Base-by-base conservation (phyloP, 2,888 invertebrate genomes). In the Silvanus unidentatus region DNA sequence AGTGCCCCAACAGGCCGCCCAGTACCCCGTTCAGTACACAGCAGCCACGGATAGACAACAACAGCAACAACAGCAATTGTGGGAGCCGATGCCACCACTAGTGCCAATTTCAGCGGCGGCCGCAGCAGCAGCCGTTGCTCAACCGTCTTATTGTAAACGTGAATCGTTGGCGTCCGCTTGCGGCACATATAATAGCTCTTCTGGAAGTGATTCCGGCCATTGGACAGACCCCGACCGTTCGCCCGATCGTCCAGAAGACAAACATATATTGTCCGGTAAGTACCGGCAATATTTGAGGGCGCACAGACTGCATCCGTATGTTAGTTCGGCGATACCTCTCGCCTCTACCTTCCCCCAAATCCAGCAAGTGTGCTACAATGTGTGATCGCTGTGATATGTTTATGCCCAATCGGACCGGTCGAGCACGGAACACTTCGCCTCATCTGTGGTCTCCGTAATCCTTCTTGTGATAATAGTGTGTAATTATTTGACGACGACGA, bases 281-380 rank as follows among this genome's bases (percentile, higher is more conserved):
- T 78, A 77, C 66, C 71, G 78, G 51, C 77, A 78, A 68, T 78
- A 77, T 62, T 66, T 78, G 61, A 72, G 77, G 52, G 73, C 77
- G 42, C 77, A 78, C 62, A 72, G 78, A 61, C 73, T 77, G 66
- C 78, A 78, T 66, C 78, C 78, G 13, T 78, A 78, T 64, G 71
- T 76, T 55, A 71, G 73, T 58, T 72, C 73, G 48, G 67, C 71
- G 52, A 70, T 71, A 50, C 70, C 71, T 42, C 59, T 71, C 58
- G 73, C 72, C 44, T 73, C 76, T 47, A 71, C 75, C 50, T 76
- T 77, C 67, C 77, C 77, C 57, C 77, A 76, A 57, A 75, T 76
- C 59, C 75, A 74, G 71, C 77, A 77, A 70, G 77, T 78, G 66
- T 78, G 78, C 70, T 78, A 78, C 62, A 78, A 78, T 67, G 77